Evolutionary conservation across 2,113 vertebrate genomes (phyloP), one percentile per base, ranked within the genome.

Genomic region (Argyrosomus japonicus): DNA sequence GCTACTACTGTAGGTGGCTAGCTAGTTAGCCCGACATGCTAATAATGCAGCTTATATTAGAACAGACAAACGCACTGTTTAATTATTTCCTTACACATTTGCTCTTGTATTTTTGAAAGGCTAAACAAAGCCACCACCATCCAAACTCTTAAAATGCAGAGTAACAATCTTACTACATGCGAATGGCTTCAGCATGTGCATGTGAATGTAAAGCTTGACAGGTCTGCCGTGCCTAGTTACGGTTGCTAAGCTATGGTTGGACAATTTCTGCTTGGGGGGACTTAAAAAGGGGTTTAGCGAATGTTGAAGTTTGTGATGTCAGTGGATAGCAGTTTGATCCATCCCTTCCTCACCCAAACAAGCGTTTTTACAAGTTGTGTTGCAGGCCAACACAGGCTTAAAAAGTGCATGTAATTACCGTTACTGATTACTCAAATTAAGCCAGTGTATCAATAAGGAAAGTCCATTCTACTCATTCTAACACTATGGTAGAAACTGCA

Each of bases 401-500:
- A 79, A 78, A 81, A 79, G 57, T 79, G 71, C 23, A 43, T 68
- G 32, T 79, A 15, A 65, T 48, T 17, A 73, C 15, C 40, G 60
- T 87, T 27, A 8, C 57, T 29, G 17, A 15, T 58, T 64, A 54
- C 81, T 75, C 78, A 75, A 82, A 62, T 69, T 40, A 90, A 71
- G 54, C 85, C 70, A 77, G 74, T 76, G 76, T 67, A 56, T 85
- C 43, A 32, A 79, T 56, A 83, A 87, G 25, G 65, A 74, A 80
- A 86, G 86, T 85, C 75, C 92, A 90, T 92, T 91, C 91, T 88
- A 93, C 91, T 93, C 91, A 63, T 88, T 87, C 75, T 90, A 91
- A 91, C 86, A 10, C 88, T 88, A 90, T 85, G 70, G 62, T 81
- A 88, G 67, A 91, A 92, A 94, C 93, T 93, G 93, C 92, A 93